These are phyloP conservation scores for Andrena marginata DNA, from an alignment of 2,888 invertebrate species.

Conservation along the genomic window DNA sequence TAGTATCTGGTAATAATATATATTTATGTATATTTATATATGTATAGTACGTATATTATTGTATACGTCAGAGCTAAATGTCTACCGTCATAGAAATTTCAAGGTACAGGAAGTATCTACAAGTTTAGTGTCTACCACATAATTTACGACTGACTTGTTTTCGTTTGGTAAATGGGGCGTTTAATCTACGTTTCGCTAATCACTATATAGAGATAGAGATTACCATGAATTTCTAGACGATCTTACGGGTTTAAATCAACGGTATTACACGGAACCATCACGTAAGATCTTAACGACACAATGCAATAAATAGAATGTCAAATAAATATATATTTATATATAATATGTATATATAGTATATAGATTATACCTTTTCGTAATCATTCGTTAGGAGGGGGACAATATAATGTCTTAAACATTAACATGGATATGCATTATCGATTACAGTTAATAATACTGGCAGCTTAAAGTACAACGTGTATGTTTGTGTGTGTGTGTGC, in stretches of 20 bases:
- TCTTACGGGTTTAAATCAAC: slow-evolving; percentile 75
- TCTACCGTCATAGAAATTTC: slow-evolving; percentile 81
- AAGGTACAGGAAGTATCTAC: slow-evolving; percentile 84
- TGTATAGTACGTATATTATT: slow-evolving; percentile 31
- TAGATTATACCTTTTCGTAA: slow-evolving; percentile 74
- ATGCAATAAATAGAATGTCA: slow-evolving; percentile 74
- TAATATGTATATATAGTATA: slow-evolving; percentile 23
- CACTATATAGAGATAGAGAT: slow-evolving; percentile 57
- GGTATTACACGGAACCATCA: slow-evolving; percentile 59
- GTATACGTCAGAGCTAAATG: slow-evolving; percentile 70
- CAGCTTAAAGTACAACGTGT: slow-evolving; percentile 75
- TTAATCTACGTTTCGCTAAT: slow-evolving; percentile 61
- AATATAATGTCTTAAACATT: slow-evolving; percentile 78
- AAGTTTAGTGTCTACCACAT: slow-evolving; percentile 76
- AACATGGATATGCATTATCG: slow-evolving; percentile 82
- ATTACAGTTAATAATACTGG: slow-evolving; percentile 83
- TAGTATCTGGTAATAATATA: slow-evolving; percentile 63
- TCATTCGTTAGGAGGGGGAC: slow-evolving; percentile 67
- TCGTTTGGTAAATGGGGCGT: slow-evolving; percentile 46
- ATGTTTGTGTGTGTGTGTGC: slow-evolving; percentile 2
- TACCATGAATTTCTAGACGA: slow-evolving; percentile 73
- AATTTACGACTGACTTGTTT: slow-evolving; percentile 59
- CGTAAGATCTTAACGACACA: slow-evolving; percentile 64
- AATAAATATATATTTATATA: slow-evolving; percentile 73
- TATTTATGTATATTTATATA: slow-evolving; percentile 55